These are phyloP conservation scores for Bufotes viridis DNA, from an alignment of 2,797 vertebrate species.

Conservation along the genomic window DNA sequence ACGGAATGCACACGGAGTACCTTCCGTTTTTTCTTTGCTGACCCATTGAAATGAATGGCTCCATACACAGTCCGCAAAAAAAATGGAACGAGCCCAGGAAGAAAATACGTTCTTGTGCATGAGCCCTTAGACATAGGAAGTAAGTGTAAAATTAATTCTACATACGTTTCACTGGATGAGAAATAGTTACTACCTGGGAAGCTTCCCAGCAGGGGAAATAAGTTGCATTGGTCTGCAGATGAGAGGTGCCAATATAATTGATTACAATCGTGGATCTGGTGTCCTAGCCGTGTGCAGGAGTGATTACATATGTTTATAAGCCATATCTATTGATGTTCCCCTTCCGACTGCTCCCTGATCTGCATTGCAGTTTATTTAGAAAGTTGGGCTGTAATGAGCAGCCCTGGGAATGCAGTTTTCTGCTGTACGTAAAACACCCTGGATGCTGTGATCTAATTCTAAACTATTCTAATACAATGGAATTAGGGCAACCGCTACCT, in stretches of 20 bases:
- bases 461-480: conserved; percentile 47
- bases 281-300: conserved; percentile 35
- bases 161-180: background rate
- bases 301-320: conserved; percentile 59
- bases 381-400: conserved; percentile 54
- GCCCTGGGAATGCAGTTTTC: conserved; percentile 53
- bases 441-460: conserved; percentile 45
- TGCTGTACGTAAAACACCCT: conserved; percentile 45
- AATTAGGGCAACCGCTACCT: conserved; percentile 47
- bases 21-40: background rate
- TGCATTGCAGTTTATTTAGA: conserved; percentile 61
- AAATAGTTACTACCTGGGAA: conserved; percentile 46
- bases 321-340: conserved; percentile 61
- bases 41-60: too few relatives aligned
- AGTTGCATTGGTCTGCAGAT: conserved; percentile 46
- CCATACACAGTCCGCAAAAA: too few relatives aligned
- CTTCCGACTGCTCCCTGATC: conserved; percentile 52
- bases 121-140: background rate
- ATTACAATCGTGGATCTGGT: conserved; percentile 44
- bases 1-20: too few relatives aligned
- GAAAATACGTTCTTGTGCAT: too few relatives aligned
- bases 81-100: too few relatives aligned
- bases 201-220: conserved; percentile 38
- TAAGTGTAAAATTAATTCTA: conserved; percentile 2
- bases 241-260: conserved; percentile 56